Conservation (phyloP, 2,888 invertebrate genomes). For the Lasioglossum figueresi region DNA sequence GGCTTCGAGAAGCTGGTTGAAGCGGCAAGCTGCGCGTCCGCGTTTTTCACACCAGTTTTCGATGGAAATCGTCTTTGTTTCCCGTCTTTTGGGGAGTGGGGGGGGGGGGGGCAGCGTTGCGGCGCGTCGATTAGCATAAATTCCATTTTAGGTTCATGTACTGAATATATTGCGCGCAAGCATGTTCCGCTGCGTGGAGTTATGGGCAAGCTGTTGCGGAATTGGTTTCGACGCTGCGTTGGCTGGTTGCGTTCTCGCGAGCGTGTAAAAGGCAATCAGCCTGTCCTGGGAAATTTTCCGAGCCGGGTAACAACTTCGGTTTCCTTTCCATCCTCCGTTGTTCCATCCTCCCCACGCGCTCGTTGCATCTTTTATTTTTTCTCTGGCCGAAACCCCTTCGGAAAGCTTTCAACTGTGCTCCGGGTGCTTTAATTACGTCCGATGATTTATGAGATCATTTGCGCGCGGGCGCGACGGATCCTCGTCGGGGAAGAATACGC, state of each 20-base stretch:
- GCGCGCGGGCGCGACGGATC: background rate
- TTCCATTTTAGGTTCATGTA: conserved; percentile 59
- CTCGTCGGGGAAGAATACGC: background rate
- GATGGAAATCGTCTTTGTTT: conserved; percentile 6
- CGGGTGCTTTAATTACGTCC: conserved; percentile 23
- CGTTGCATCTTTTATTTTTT: background rate
- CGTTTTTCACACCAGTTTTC: background rate
- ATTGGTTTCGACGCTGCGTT: conserved; percentile 54
- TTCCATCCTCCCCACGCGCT: background rate
- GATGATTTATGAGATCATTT: conserved; percentile 33
- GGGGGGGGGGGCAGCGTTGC: background rate
- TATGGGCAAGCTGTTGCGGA: conserved; percentile 72
- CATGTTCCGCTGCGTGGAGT: conserved; percentile 38
- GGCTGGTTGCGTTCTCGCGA: conserved; percentile 25
- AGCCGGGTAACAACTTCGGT: conserved; percentile 3
- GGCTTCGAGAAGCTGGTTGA: background rate
- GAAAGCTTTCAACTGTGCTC: conserved; percentile 5
- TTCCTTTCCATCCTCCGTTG: background rate
- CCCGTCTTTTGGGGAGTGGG: background rate
- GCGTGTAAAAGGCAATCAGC: conserved; percentile 49
- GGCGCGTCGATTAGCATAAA: conserved; percentile 62
- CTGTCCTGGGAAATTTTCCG: conserved; percentile 47
- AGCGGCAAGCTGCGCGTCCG: background rate
- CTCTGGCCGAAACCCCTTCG: background rate
- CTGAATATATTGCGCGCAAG: conserved; percentile 59